Conservation (phyloP, 2,113 vertebrate species). For the Amphiprion ocellaris region DNA sequence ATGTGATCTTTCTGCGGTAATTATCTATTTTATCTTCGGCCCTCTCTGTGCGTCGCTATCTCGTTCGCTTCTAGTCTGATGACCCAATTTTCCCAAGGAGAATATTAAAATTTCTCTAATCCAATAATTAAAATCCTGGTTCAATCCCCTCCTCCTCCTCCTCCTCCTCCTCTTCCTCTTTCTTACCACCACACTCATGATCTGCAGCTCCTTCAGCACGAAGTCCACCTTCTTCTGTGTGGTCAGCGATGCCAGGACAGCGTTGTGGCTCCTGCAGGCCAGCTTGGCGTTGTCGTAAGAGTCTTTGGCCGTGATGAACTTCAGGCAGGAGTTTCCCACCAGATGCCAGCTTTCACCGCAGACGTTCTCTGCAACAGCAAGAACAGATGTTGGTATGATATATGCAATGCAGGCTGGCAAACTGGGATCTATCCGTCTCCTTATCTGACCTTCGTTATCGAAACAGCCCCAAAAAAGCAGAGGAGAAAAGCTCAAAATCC, state of each 20-base stretch:
- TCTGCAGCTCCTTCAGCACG: slow-evolving; percentile 94
- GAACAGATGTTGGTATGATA: background rate
- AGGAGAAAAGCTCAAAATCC: no score
- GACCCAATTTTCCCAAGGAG: slow-evolving; percentile 3
- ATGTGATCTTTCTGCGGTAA: slow-evolving; percentile 3
- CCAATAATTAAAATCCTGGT: background rate
- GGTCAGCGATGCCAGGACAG: slow-evolving; percentile 94
- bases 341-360: slow-evolving; percentile 95
- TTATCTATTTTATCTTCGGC: background rate
- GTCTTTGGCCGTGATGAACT: slow-evolving; percentile 91
- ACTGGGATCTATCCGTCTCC: no score
- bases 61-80: slow-evolving; percentile 2
- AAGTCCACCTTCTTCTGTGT: slow-evolving; percentile 96
- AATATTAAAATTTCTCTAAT: slow-evolving; percentile 15
- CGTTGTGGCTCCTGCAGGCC: slow-evolving; percentile 90
- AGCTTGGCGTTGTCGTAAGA: slow-evolving; percentile 96
- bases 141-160: background rate
- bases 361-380: slow-evolving; percentile 88
- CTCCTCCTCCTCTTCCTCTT: background rate
- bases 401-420: background rate
- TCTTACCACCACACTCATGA: slow-evolving; percentile 90
- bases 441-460: no score
- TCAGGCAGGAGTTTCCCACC: slow-evolving; percentile 95
- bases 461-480: no score
- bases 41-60: background rate